Evolutionary conservation across 92 coral and sea anemone species (phyloP), one percentile per base, ranked within the genome.

Genomic region (Galaxea fascicularis): DNA sequence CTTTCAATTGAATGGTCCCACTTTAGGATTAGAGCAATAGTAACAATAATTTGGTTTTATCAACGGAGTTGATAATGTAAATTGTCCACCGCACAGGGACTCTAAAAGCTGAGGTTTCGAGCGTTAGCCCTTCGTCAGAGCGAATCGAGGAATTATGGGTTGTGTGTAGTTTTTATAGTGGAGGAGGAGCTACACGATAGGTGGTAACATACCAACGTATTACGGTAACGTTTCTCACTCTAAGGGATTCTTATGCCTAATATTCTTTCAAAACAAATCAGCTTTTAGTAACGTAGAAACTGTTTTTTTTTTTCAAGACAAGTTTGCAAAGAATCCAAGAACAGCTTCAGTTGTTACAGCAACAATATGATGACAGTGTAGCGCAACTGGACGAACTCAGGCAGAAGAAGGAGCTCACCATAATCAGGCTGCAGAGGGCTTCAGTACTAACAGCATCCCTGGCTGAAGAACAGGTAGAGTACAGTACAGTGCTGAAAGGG

Each of bases 311-410:
- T 27, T 71, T 70, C 7, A 20, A 82, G 86, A 57, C 78, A 76
- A 93, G 98, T 76, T 86, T 96, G 80, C 86, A 77, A 28, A 91
- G 91, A 71, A 93, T 96, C 73, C 98, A 96, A 79, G 94, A 95
- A 30, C 98, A 96, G 87, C 89, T 96, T 51, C 75, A 93, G 76
- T 86, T 96, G 3, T 87, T 96, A 13, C 92, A 90, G 80, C 88
- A 88, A 67, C 99, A 96, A 84, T 96, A 96, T 85, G 89, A 94
- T 27, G 89, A 91, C n/a, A 95, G 98, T 53, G 98, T 94, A 8
- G 79, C 88, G 15, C 97, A 96, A 45, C 83, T 94, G 71, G 95
- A 94, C 46, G 92, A 90, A 26, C 86, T 96, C 78, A 92, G 83
- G 75, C 84, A 86, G 85, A 89, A 93, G 82, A 96, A 96, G 82